Evolutionary conservation across 2,888 invertebrate species (phyloP).

Genomic region (Zaprionus obscuricornis): DNA sequence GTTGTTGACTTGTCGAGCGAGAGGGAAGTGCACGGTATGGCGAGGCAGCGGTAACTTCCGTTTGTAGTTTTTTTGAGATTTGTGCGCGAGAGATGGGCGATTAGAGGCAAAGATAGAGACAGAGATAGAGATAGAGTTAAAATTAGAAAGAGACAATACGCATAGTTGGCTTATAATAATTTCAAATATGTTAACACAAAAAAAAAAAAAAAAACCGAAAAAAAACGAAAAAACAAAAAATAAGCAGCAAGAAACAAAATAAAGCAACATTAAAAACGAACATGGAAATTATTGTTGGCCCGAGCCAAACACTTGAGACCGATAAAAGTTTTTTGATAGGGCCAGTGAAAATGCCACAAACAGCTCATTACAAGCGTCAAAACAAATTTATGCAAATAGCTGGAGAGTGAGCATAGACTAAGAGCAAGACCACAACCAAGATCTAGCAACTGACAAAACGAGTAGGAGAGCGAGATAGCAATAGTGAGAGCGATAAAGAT

Average conservation of each 20-base stretch:
- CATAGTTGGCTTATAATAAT: constrained; percentile 69
- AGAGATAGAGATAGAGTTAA: too few relatives aligned
- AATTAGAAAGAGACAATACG: too few relatives aligned
- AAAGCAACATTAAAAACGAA: constrained; percentile 55
- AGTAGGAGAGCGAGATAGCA: constrained; percentile 12
- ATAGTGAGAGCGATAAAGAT: too few relatives aligned
- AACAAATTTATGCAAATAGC: constrained; percentile 82
- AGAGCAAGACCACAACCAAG: too few relatives aligned
- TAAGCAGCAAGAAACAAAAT: constrained; percentile 10
- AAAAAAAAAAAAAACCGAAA: constrained; percentile 16
- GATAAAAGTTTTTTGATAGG: constrained; percentile 75
- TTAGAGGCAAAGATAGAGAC: constrained; percentile 47
- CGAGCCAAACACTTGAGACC: constrained; percentile 46
- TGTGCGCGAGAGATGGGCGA: constrained; percentile 64
- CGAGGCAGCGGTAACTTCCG: constrained; percentile 71
- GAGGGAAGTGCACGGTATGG: background rate
- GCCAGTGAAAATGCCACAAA: constrained; percentile 74
- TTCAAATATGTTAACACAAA: constrained; percentile 59
- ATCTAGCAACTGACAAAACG: too few relatives aligned
- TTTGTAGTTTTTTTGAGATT: constrained; percentile 60
- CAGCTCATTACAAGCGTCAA: constrained; percentile 81
- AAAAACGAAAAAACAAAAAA: constrained; percentile 11
- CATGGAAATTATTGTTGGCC: constrained; percentile 74
- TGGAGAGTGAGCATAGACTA: constrained; percentile 41
- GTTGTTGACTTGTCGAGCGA: too few relatives aligned